Base-by-base conservation (phyloP, 2,113 vertebrate species). In the Phrynosoma blainvillii region DNA sequence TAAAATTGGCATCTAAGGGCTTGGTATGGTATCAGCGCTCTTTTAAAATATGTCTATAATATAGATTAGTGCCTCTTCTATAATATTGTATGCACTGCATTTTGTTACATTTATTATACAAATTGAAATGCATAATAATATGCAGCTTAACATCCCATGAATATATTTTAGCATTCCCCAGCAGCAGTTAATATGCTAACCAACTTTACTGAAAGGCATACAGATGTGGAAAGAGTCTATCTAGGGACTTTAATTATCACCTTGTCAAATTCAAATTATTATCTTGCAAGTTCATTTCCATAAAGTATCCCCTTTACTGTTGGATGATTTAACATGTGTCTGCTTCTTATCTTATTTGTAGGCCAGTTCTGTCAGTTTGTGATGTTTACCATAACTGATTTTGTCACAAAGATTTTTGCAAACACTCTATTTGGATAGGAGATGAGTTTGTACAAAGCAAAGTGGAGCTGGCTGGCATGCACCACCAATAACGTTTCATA, bases 191-290 rank as follows among this genome's bases (percentile, higher is more conserved):
- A 95, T 97, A 97, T 97, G 96, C 95, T 97, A 97, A 96, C 95
- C 92, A 96, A 95, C 93, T 95, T 96, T 95, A 92, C 93, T 94
- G 96, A 96, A 95, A 96, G 92, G 95, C 95, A 95, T 97, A 94
- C 94, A 96, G 96, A 97, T 97, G 96, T 96, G 93, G 91, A 95
- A 95, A 86, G 93, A 97, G 93, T 95, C 96, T 97, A 95, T 97
- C 96, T 96, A 95, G 97, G 95, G 97, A 98, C 96, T 96, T 98
- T 98, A 98, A 98, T 98, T 98, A 98, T 98, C 98, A 98, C 98
- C 97, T 98, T 98, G 96, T 98, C 97, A 97, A 95, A 95, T 96
- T 95, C 95, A 97, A 97, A 98, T 97, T 97, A 98, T 97, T 95
- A 96, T 97, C 96, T 94, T 92, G 95, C 77, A 16, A 97, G 96